These are phyloP conservation scores for Neopipo cinnamomea DNA, from an alignment of 2,113 vertebrate species.

Conservation along the genomic window DNA sequence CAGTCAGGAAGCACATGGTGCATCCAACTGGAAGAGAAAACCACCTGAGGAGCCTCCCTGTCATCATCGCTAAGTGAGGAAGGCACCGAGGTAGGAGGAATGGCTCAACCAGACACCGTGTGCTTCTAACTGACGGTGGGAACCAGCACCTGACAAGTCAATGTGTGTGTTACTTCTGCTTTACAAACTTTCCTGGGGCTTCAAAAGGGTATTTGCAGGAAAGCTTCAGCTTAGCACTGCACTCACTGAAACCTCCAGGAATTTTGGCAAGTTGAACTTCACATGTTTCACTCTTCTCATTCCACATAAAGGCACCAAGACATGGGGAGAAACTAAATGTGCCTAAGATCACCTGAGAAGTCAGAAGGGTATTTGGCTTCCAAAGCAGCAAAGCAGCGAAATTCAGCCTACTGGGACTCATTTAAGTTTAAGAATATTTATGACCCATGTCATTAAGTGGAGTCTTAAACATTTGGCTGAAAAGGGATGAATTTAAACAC, in stretches of 20 bases:
- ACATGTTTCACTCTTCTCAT: background rate
- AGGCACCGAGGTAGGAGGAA: background rate
- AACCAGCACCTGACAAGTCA: background rate
- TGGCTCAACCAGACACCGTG: background rate
- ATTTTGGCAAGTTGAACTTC: background rate
- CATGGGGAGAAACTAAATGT: background rate
- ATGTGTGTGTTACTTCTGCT: fast-evolving
- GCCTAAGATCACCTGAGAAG: background rate
- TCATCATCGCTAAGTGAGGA: background rate
- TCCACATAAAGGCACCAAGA: background rate
- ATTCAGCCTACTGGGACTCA: background rate
- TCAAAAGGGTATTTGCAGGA: background rate
- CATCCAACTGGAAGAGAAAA: background rate
- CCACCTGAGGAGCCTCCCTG: background rate
- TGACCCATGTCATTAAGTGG: background rate
- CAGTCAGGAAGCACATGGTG: fast-evolving
- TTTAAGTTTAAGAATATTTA: background rate
- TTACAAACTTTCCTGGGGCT: background rate
- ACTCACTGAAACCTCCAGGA: background rate
- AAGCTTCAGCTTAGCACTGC: background rate
- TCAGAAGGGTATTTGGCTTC: background rate
- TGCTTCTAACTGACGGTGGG: background rate
- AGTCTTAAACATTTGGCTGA: background rate
- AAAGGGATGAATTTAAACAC: background rate
- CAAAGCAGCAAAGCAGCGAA: background rate